Conservation (phyloP, 1,140 invertebrate genomes). For the Plodia interpunctella region DNA sequence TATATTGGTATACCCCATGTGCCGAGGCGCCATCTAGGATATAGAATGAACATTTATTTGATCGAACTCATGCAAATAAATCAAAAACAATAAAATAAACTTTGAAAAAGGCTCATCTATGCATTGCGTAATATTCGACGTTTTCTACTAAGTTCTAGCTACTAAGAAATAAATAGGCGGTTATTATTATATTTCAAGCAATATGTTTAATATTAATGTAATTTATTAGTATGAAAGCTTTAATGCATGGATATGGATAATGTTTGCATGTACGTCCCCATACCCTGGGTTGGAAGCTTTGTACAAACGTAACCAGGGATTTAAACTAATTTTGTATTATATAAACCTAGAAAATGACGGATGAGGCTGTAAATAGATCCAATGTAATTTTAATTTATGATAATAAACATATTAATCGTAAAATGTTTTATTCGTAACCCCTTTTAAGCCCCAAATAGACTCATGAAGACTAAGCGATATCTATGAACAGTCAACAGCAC, state of each 20-base stretch:
- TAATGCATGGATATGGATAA: constrained; percentile 12
- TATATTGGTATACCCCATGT: too few relatives aligned
- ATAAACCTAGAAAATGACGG: constrained; percentile 22
- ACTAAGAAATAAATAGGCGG: background rate
- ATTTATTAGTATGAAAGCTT: constrained; percentile 11
- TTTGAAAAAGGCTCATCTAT: too few relatives aligned
- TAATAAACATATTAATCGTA: constrained; percentile 55
- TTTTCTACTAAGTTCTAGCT: too few relatives aligned
- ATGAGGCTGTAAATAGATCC: constrained; percentile 50
- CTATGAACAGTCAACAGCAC: too few relatives aligned
- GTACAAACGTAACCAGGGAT: constrained; percentile 1
- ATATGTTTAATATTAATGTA: constrained; percentile 1
- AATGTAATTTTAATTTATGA: constrained; percentile 56
- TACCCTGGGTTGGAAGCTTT: constrained; percentile 4
- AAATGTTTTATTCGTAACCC: constrained; percentile 61
- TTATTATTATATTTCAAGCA: background rate
- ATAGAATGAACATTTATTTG: too few relatives aligned
- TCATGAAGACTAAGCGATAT: too few relatives aligned
- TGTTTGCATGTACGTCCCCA: constrained; percentile 1
- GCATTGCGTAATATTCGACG: too few relatives aligned
- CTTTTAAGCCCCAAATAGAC: too few relatives aligned
- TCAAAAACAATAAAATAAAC: too few relatives aligned
- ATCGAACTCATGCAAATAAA: too few relatives aligned
- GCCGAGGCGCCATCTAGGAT: too few relatives aligned
- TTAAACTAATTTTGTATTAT: constrained; percentile 12